Percentiles rank a stretch among this genome's conserved stretches.
phyloP scores from a whole-genome alignment of 2,113 vertebrate genomes.

The Capra hircus region DNA sequence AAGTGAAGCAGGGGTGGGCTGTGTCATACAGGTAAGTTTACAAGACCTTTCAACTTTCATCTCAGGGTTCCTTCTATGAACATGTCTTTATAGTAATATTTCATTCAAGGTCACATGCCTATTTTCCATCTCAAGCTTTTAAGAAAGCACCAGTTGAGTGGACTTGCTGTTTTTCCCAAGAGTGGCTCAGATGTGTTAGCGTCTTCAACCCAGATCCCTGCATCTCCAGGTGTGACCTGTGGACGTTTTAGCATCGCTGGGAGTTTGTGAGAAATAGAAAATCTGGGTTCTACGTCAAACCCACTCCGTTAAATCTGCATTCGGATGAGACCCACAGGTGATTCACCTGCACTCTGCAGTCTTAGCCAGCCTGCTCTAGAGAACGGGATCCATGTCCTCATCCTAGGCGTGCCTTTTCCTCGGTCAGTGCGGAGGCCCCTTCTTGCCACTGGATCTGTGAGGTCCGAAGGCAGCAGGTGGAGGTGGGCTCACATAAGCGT shows the following conservation, averaged over 20 bases:
- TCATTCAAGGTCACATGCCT: neutral
- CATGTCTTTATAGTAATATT: neutral
- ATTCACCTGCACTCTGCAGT: neutral
- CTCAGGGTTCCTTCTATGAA: neutral
- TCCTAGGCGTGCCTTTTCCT: neutral
- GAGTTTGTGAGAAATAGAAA: neutral
- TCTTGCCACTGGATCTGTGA: neutral
- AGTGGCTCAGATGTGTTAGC: neutral
- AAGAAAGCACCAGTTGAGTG: neutral
- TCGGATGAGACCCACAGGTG: neutral
- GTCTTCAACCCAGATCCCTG: neutral
- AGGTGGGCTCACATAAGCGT: accelerated
- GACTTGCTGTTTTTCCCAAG: neutral
- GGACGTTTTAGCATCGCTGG: neutral
- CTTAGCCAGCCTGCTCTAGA: neutral
- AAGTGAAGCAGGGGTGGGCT: neutral
- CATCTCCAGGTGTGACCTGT: neutral
- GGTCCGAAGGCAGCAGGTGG: neutral
- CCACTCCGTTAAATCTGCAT: neutral
- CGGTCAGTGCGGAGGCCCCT: neutral
- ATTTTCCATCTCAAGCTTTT: neutral
- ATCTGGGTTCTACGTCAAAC: neutral
- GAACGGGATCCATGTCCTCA: neutral
- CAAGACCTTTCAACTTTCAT: neutral
- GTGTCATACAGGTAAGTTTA: neutral